Percentiles rank a stretch among this genome's conserved stretches.
phyloP scores from a whole-genome alignment of 2,888 invertebrate genomes.

The Megastigmus dorsalis region DNA sequence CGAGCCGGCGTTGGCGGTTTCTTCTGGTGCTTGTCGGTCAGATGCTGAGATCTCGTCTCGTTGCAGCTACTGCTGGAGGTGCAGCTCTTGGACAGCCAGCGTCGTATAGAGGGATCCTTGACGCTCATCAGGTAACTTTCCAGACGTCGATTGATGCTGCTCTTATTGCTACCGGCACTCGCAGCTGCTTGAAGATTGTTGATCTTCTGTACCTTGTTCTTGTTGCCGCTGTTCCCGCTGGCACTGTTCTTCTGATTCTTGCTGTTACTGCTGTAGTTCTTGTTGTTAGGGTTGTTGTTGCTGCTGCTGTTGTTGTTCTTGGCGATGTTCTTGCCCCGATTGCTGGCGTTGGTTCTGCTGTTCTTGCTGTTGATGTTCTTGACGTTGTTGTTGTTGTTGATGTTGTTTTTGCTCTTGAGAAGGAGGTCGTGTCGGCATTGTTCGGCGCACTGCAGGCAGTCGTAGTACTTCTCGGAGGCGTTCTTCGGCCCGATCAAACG shows the following conservation, averaged over 20 bases:
- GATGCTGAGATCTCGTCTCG: neutral
- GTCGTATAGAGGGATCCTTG: constrained; percentile 44
- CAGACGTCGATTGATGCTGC: constrained; percentile 13
- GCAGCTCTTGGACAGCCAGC: constrained; percentile 44
- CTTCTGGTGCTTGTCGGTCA: constrained; percentile 27
- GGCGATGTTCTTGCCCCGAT: too few species aligned
- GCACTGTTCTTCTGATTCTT: constrained; percentile 1
- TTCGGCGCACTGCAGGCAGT: constrained; percentile 71
- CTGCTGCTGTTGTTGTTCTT: neutral
- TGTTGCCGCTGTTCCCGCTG: too few species aligned
- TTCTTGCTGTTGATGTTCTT: neutral
- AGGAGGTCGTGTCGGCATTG: constrained; percentile 68
- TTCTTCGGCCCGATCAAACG: constrained; percentile 43
- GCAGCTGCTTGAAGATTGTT: too few species aligned
- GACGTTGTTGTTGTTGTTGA: constrained; percentile 14
- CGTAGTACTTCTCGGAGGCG: constrained; percentile 69
- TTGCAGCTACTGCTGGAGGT: constrained; percentile 8
- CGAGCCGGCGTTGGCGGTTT: constrained; percentile 64
- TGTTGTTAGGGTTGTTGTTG: constrained; percentile 6
- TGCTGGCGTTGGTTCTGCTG: neutral
- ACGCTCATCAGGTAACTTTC: constrained; percentile 42
- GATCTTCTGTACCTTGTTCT: too few species aligned
- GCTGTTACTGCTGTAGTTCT: neutral
- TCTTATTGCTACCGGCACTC: constrained; percentile 41
- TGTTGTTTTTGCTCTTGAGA: constrained; percentile 50